These are phyloP conservation scores for Scomber colias DNA, from an alignment of 2,113 vertebrate species.

Conservation along the genomic window DNA sequence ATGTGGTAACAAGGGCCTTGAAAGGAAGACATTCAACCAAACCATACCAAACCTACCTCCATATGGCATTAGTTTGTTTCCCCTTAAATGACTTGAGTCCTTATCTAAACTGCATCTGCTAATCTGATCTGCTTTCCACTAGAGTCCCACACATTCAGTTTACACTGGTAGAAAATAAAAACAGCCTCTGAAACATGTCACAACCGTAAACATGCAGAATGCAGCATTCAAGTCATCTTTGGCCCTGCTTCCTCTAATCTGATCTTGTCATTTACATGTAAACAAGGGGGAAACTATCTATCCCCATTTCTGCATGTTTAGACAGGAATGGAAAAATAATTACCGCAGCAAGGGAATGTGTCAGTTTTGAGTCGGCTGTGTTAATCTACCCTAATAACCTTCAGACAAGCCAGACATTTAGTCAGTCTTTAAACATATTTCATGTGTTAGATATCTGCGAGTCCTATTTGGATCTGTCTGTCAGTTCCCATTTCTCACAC, in stretches of 20 bases:
- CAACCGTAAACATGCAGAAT: constrained; percentile 54
- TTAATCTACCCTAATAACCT: constrained; percentile 39
- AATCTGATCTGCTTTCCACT: constrained; percentile 59
- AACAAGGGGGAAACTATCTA: constrained; percentile 44
- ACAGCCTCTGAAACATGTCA: constrained; percentile 28
- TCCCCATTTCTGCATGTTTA: constrained; percentile 23
- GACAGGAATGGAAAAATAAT: constrained; percentile 5
- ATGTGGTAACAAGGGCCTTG: constrained; percentile 37
- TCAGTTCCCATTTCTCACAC: constrained; percentile 50
- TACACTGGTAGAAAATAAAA: constrained; percentile 33
- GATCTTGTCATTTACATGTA: constrained; percentile 53
- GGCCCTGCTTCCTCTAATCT: constrained; percentile 28
- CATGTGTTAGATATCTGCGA: constrained; percentile 45
- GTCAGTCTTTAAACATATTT: constrained; percentile 55
- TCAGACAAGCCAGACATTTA: constrained; percentile 39
- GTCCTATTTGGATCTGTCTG: constrained; percentile 53
- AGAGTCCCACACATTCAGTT: constrained; percentile 56
- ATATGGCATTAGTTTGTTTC: constrained; percentile 61
- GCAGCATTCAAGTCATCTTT: constrained; percentile 19
- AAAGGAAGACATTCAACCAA: constrained; percentile 43
- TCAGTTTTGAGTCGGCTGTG: constrained; percentile 25
- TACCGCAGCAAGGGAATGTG: constrained; percentile 21
- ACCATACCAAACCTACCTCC: constrained; percentile 13
- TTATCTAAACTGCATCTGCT: constrained; percentile 54
- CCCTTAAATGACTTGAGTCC: constrained; percentile 49